These are phyloP conservation scores for Watsonalla binaria DNA, from an alignment of 2,888 invertebrate genomes.

Conservation along the genomic window DNA sequence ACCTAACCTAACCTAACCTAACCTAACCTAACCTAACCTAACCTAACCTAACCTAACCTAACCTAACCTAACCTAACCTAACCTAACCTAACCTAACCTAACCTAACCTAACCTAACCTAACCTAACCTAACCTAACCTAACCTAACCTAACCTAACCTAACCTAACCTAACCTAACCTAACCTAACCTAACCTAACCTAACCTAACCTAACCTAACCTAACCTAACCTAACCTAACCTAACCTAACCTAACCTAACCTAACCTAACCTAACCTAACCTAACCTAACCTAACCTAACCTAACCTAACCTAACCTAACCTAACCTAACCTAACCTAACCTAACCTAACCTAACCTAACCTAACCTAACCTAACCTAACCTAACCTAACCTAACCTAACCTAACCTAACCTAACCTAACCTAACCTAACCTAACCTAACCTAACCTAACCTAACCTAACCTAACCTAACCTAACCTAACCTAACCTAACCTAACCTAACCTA, in stretches of 20 bases:
- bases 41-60: constrained; percentile 12
- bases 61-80: constrained; percentile 6
- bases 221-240: constrained; percentile 9
- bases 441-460: constrained; percentile 7
- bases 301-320: constrained; percentile 7
- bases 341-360: constrained; percentile 10
- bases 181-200: constrained; percentile 8
- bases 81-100: constrained; percentile 5
- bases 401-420: neutral
- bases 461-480: constrained; percentile 7
- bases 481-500: constrained; percentile 6
- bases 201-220: constrained; percentile 4
- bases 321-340: constrained; percentile 3
- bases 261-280: constrained; percentile 13
- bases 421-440: constrained; percentile 1
- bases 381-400: constrained; percentile 13
- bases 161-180: constrained; percentile 10
- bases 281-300: constrained; percentile 10
- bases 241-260: constrained; percentile 48
- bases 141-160: constrained; percentile 9
- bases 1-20: constrained; percentile 9
- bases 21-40: constrained; percentile 11
- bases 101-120: constrained; percentile 8
- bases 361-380: constrained; percentile 11
- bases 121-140: constrained; percentile 9